These are phyloP conservation scores for Caradrina clavipalpis DNA, from an alignment of 2,888 invertebrate genomes.

Conservation along the genomic window DNA sequence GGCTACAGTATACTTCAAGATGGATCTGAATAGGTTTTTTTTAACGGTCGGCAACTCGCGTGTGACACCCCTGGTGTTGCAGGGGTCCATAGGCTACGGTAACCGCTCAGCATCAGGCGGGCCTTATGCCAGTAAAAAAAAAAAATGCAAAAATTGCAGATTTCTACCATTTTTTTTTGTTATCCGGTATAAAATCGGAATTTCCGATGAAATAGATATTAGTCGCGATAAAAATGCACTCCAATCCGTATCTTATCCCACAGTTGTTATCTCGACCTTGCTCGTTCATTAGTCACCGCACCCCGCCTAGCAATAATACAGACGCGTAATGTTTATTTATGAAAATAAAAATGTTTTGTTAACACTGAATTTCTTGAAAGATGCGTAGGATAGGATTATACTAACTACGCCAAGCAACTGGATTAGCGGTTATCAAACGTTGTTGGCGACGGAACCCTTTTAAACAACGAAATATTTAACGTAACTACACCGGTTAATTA, in stretches of 20 bases:
- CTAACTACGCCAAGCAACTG: background rate
- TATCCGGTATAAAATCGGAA: constrained; percentile 3
- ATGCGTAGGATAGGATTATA: background rate
- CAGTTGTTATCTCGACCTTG: constrained; percentile 52
- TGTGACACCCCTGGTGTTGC: no score
- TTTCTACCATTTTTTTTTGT: background rate
- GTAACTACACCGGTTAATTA: no score
- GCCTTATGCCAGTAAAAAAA: no score
- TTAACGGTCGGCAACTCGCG: no score
- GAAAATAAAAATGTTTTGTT: constrained; percentile 23
- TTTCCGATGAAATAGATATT: constrained; percentile 15
- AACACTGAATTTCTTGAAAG: constrained; percentile 4
- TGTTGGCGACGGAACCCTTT: no score
- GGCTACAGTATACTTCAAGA: no score
- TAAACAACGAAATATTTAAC: no score
- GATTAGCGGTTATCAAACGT: no score
- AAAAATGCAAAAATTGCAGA: background rate
- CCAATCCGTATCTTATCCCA: constrained; percentile 47
- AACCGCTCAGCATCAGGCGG: no score
- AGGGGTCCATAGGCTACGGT: no score
- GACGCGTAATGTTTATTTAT: constrained; percentile 25
- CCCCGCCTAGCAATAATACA: constrained; percentile 27
- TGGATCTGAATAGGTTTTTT: no score
- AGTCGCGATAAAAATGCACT: constrained; percentile 43
- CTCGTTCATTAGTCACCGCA: constrained; percentile 37